These are phyloP conservation scores for Cephus spinipes DNA, from an alignment of 2,888 invertebrate species.

Conservation along the genomic window DNA sequence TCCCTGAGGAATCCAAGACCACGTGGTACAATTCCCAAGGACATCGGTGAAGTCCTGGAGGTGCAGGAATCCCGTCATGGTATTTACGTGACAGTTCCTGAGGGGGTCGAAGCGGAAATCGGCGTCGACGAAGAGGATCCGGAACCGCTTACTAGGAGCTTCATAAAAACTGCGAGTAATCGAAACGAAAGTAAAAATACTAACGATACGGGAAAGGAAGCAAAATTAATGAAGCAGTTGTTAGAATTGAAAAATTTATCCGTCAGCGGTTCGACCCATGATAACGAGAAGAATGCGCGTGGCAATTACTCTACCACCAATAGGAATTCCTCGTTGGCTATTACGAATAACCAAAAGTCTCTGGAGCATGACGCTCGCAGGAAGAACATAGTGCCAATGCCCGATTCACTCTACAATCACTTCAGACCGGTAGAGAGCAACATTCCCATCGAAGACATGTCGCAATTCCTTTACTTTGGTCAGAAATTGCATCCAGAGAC, in stretches of 20 bases:
- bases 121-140: slow-evolving; percentile 22
- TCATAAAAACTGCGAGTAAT: neutral
- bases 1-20: slow-evolving; percentile 27
- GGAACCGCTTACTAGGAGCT: slow-evolving; percentile 7
- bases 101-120: slow-evolving; percentile 22
- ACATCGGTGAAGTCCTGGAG: slow-evolving; percentile 45
- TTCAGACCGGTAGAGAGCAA: slow-evolving; percentile 74
- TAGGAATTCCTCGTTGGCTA: slow-evolving; percentile 10
- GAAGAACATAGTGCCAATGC: slow-evolving; percentile 72
- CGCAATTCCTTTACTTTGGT: slow-evolving; percentile 79
- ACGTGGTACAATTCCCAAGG: slow-evolving; percentile 24
- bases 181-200: neutral
- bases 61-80: slow-evolving; percentile 54
- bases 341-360: slow-evolving; percentile 44
- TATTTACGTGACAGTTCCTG: slow-evolving; percentile 45
- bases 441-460: slow-evolving; percentile 75
- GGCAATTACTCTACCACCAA: slow-evolving; percentile 1
- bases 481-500: slow-evolving; percentile 71
- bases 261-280: neutral
- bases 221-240: neutral
- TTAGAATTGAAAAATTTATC: neutral
- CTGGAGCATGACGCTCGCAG: slow-evolving; percentile 65
- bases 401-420: slow-evolving; percentile 74
- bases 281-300: slow-evolving; percentile 7
- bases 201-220: neutral